Base-by-base conservation (phyloP, 2,797 vertebrate genomes). In the Allobates femoralis region DNA sequence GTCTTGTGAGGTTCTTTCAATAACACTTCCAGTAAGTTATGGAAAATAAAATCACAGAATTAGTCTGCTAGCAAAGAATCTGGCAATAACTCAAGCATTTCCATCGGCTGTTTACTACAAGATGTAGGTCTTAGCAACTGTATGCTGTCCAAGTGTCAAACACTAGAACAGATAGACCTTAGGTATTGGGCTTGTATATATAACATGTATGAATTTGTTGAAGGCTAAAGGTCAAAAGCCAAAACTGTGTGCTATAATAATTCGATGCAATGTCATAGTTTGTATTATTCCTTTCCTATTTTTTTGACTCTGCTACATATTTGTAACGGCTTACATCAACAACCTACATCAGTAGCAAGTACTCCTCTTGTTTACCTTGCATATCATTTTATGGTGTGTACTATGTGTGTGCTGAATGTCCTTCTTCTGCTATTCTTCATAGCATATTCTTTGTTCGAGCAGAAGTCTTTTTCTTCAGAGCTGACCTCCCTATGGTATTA, bases 91-190 rank as follows among this genome's bases (percentile, higher is more conserved):
- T 88, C 86, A 88, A 81, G 86, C 86, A 85, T 88, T 88, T 88
- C 78, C 82, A 81, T 81, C 84, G 74, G 75, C 82, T 87, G 86
- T 88, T 88, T 88, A 88, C 86, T 88, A 88, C 69, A 88, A 85
- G 82, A 84, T 88, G 86, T 88, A 88, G 86, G 86, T 88, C 86
- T 66, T 81, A 85, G 77, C 86, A 85, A 81, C 81, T 88, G 83
- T 88, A 82, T 88, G 75, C 82, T 85, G 82, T 88, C 86, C 78
- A 88, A 88, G 76, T 88, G 86, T 88, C 86, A 88, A 88, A 88
- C 83, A 76, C 58, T 71, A 85, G 86, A 85, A 81, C 69, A 85
- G 82, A 88, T 88, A 88, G 69, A 81, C 62, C 69, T 81, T 69
- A 88, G 73, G 58, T 73, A 76, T 85, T 34, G n/a, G n/a, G 7